Evolutionary conservation across 2,797 vertebrate species (phyloP).

Genomic region (Propithecus deckenii): DNA sequence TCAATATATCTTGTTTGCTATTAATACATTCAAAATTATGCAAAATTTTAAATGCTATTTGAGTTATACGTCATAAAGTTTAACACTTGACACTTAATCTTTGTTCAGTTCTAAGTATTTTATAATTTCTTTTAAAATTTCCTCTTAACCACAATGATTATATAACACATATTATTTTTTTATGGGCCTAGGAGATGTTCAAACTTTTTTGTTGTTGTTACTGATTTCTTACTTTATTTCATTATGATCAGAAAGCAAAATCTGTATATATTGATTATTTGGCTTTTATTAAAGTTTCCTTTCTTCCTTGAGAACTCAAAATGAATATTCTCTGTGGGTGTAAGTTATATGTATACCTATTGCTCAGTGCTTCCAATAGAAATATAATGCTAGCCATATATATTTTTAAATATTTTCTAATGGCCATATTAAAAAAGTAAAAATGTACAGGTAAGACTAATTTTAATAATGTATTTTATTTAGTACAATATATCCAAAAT

Average conservation of each 20-base stretch:
- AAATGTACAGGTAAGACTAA: background rate
- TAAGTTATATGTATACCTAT: background rate
- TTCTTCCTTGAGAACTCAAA: background rate
- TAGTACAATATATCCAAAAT: background rate
- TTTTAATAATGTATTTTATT: constrained; percentile 17
- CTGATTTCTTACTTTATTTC: background rate
- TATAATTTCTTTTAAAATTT: background rate
- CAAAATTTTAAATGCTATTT: background rate
- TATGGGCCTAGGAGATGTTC: background rate
- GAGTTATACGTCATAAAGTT: background rate
- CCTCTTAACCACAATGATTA: background rate
- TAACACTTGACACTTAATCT: background rate
- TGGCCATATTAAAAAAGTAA: background rate
- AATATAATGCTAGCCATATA: background rate
- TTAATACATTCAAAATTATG: background rate
- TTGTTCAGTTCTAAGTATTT: background rate
- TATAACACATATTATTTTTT: background rate
- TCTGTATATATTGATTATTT: background rate
- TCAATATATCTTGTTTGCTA: background rate
- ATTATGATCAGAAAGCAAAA: background rate
- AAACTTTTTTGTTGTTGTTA: background rate
- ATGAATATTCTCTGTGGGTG: background rate
- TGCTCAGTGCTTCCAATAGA: background rate
- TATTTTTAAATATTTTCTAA: background rate
- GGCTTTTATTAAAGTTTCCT: background rate